A percentile compares a stretch with the other conserved stretches of the same genome.
Conservation (phyloP, 2,888 invertebrate species). For the Polydrusus pterygomalis region DNA sequence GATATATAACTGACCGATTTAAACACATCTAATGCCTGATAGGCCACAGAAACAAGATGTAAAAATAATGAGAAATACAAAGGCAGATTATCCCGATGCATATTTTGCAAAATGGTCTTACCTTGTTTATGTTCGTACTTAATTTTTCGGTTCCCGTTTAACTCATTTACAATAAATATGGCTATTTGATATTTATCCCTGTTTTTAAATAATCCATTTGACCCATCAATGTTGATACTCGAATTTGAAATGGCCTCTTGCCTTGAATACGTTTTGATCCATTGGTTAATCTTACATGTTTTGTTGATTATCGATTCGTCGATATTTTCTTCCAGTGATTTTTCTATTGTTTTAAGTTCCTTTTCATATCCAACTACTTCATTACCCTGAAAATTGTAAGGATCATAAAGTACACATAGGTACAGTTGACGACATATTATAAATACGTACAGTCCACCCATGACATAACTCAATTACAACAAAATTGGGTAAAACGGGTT, state of each 20-base stretch:
- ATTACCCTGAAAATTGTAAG: no score
- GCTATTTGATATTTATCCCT: neutral
- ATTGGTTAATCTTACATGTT: neutral
- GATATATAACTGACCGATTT: no score
- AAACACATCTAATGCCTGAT: no score
- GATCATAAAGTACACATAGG: no score
- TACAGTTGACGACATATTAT: no score
- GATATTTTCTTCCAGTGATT: neutral
- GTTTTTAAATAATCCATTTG: conserved; percentile 5
- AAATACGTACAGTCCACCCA: no score
- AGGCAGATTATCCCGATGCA: no score
- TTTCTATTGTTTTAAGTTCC: neutral
- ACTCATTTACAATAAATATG: neutral
- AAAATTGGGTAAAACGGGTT: no score
- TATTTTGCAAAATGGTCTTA: no score
- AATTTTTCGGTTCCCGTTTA: neutral
- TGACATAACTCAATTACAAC: no score
- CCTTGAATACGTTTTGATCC: neutral
- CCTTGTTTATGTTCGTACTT: neutral
- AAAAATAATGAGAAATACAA: no score
- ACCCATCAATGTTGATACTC: neutral
- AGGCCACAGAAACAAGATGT: no score
- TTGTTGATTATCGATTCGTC: neutral
- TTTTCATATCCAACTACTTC: neutral
- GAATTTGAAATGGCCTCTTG: neutral